phyloP scores from a whole-genome alignment of 2,113 vertebrate genomes.

The Labeo catla region DNA sequence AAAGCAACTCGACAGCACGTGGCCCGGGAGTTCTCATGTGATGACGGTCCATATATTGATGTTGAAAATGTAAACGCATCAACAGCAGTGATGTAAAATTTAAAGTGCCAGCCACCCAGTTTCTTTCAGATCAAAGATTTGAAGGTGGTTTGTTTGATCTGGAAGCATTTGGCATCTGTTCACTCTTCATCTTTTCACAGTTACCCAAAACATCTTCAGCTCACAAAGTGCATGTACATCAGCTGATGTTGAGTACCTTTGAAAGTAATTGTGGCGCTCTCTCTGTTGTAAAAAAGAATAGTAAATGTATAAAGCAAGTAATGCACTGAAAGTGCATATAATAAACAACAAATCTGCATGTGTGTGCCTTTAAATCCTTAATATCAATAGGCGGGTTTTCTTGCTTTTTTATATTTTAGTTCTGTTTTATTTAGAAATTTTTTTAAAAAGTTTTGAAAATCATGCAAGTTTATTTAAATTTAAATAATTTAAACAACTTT shows the following conservation, averaged over 20 bases:
- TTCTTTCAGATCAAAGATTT: background rate
- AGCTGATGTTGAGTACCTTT: background rate
- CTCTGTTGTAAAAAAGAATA: background rate
- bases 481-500: too few species aligned
- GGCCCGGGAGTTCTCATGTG: background rate
- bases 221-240: background rate
- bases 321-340: background rate
- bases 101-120: background rate
- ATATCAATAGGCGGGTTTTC: background rate
- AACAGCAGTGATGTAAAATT: background rate
- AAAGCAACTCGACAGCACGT: background rate
- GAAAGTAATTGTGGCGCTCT: background rate
- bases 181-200: background rate
- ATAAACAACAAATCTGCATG: background rate
- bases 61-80: background rate
- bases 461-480: too few species aligned
- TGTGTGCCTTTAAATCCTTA: background rate
- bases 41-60: background rate
- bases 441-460: too few species aligned
- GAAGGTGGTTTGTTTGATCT: constrained; percentile 18
- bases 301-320: background rate
- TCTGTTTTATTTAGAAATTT: background rate
- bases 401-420: background rate
- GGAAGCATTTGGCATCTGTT: background rate
- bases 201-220: background rate